Evolutionary conservation across 2,797 vertebrate species (phyloP), one percentile per base, ranked within the genome.

Genomic region (Tenualosa ilisha): DNA sequence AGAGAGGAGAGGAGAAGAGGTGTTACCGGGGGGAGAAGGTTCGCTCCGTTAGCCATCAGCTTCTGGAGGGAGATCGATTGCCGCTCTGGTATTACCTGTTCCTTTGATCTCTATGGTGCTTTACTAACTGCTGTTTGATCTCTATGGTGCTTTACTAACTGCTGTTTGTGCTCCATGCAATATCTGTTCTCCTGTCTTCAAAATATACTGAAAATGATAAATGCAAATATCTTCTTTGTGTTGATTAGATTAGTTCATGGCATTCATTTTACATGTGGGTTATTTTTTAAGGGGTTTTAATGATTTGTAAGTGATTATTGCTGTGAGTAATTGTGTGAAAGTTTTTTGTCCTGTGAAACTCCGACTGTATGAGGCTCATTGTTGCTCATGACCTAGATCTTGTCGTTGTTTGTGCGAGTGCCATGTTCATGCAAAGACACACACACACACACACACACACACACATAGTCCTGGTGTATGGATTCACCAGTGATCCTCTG

Each of bases 21-120:
- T 86, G 83, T 84, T 37, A 86, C 88, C 85, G 93, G 94, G 93
- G 93, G 22, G 63, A 94, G 93, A 91, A 84, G 24, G 83, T 88
- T 92, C 88, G 75, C 86, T 81, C 68, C 89, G 22, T 86, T 82
- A 12, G 49, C 12, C 43, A 68, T 82, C 56, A 22, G 85, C 84
- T 85, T 40, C 79, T 84, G 82, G 68, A 59, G 63, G 3, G 63
- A 68, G 63, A 68, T 26, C 63, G 63, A 26, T 68, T 31, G 63
- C 24, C 1, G 63, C 63, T 68, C 63, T 15, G 63, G 63, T 68
- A 68, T 68, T 24, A 31, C 63, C 63, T 68, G 20, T 26, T 65
- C n/a, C 61, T 68, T 68, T 63, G 3, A 56, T 20, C 17, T 56
- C 53, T 17, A 56, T 17, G 53, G 15, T 56, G 53, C 53, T 20